Evolutionary conservation across 2,888 invertebrate species (phyloP), one percentile per base, ranked within the genome.

Genomic region (Coenonympha arcania): DNA sequence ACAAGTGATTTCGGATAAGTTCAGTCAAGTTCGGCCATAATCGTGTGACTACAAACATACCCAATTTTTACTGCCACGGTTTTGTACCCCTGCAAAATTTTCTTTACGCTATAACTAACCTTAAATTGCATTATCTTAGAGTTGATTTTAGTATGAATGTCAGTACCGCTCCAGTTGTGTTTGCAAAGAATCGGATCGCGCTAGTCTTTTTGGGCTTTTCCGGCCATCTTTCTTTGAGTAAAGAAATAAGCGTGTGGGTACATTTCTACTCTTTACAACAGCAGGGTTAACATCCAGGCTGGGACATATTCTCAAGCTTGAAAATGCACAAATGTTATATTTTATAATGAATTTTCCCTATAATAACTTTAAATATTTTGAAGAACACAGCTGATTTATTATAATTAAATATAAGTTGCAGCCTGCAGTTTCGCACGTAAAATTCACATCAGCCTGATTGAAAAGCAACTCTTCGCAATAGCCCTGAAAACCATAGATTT

Each of bases 191-290:
- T 76, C 66, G 73, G 69, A 71, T 68, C 66, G 66, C 69, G 73
- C 76, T 77, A 72, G 76, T 68, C 69, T 68, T 70, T 76, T 71
- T 70, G 66, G 66, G 68, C 71, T 76, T 73, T 79, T 74, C 71
- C 73, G 71, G 72, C 68, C 76, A 73, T 78, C 71, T 74, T 73
- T 78, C 73, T 71, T 71, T 66, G 66, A 67, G 66, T 70, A 66
- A 76, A 69, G 65, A 65, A 69, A 78, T 77, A 73, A 72, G 73
- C 69, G 73, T 69, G 69, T 71, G 68, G 69, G 62, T 64, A 62
- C 61, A 64, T 61, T 66, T 61, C 26, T 20, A 16, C 6, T 43
- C 9, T 39, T 22, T 39, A 15, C 2, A 15, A 4, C 13, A 24
- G 24, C 8, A 39, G 8, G 22, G 24, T 24, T 36, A n/a, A n/a